These are phyloP conservation scores for Margarornis squamiger DNA, from an alignment of 2,797 vertebrate genomes.

Conservation along the genomic window DNA sequence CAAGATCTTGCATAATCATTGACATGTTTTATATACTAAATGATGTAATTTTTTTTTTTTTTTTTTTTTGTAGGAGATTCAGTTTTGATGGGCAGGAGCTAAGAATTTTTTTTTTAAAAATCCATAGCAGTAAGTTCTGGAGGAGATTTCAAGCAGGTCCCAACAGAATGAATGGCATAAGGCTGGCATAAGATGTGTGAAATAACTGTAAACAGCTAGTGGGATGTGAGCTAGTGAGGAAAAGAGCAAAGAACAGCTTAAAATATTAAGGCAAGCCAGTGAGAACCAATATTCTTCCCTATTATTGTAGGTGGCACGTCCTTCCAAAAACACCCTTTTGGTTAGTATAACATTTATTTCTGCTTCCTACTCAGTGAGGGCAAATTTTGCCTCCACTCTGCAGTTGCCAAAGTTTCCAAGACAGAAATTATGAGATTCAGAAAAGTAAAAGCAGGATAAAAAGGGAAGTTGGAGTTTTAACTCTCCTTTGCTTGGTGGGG, in stretches of 20 bases:
- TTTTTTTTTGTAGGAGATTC: conserved; percentile 9
- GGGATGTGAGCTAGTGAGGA: conserved; percentile 69
- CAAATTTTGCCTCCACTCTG: conserved; percentile 32
- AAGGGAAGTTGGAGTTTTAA: background rate
- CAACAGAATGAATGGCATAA: conserved; percentile 71
- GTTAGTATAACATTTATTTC: conserved; percentile 46
- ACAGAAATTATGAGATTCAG: background rate
- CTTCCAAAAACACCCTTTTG: conserved; percentile 57
- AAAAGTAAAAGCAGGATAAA: background rate
- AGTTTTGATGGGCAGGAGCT: conserved; percentile 55
- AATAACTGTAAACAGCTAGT: conserved; percentile 72
- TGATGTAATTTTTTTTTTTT: conserved; percentile 46
- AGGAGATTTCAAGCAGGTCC: conserved; percentile 61
- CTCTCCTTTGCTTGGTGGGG: background rate
- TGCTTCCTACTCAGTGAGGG: conserved; percentile 39
- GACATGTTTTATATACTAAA: conserved; percentile 44
- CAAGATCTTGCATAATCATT: conserved; percentile 61
- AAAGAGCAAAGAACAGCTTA: conserved; percentile 71
- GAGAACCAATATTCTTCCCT: conserved; percentile 55
- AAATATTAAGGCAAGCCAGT: conserved; percentile 61
- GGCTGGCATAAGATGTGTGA: conserved; percentile 68
- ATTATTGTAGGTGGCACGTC: conserved; percentile 46
- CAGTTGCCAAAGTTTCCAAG: background rate
- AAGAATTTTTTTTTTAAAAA: background rate
- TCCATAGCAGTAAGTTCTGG: conserved; percentile 42